Percentiles rank a stretch among this genome's conserved stretches.
phyloP scores from a whole-genome alignment of 2,113 vertebrate species.

The Silurus meridionalis region DNA sequence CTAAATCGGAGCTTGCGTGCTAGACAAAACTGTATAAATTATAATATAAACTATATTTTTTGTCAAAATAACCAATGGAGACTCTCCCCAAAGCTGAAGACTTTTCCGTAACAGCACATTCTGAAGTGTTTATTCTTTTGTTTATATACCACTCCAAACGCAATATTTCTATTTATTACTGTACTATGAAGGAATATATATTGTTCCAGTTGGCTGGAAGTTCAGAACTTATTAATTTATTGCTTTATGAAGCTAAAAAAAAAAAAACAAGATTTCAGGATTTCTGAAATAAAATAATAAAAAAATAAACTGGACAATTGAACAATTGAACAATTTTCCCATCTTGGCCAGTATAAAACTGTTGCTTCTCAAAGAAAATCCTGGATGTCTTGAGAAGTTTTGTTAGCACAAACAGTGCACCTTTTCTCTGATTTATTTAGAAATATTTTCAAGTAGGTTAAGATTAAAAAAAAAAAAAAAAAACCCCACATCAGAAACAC shows the following conservation, averaged over 20 bases:
- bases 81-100: background rate
- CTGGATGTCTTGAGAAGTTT: background rate
- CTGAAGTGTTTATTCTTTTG: background rate
- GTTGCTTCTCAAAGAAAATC: background rate
- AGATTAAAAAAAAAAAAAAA: background rate
- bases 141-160: background rate
- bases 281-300: background rate
- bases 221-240: too few species aligned
- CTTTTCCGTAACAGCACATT: background rate
- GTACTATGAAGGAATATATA: too few species aligned
- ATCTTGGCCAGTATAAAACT: background rate
- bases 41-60: background rate
- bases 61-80: background rate
- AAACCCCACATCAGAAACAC: background rate
- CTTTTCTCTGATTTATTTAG: background rate
- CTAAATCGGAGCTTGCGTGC: background rate
- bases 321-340: background rate
- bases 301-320: background rate
- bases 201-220: too few species aligned
- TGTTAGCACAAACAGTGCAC: background rate
- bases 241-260: too few species aligned
- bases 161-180: too few species aligned
- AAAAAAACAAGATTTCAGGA: background rate
- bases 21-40: background rate
- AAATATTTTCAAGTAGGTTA: constrained; percentile 30